Percentiles rank a stretch among this genome's conserved stretches.
Evolutionary conservation across 2,113 vertebrate genomes (phyloP).

Genomic region (Pithys albifrons): DNA sequence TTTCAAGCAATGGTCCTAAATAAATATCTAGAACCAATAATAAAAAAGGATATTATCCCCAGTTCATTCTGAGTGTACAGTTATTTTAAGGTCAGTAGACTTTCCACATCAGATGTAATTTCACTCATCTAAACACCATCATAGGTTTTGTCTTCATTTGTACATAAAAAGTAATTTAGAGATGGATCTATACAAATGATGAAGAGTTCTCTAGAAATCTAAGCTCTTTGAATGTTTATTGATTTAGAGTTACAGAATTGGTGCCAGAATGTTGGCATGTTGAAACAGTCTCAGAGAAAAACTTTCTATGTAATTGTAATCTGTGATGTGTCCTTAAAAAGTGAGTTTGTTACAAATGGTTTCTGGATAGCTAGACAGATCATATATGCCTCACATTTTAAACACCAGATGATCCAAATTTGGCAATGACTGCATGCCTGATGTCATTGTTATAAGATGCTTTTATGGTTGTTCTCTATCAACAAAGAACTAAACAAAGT

Average conservation of each 20-base stretch:
- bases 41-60: neutral
- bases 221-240: neutral
- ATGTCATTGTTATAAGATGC: neutral
- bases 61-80: neutral
- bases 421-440: neutral
- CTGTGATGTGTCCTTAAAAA: neutral
- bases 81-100: neutral
- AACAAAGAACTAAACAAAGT: neutral
- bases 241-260: neutral
- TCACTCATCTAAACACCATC: neutral
- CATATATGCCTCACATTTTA: neutral
- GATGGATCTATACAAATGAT: neutral
- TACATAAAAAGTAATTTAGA: neutral
- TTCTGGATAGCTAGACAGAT: neutral
- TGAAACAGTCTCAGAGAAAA: neutral
- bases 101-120: neutral
- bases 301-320: neutral
- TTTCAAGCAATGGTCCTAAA: neutral
- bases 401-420: neutral
- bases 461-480: neutral
- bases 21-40: neutral
- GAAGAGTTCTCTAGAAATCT: neutral
- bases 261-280: neutral
- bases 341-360: neutral
- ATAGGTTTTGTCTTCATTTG: neutral